Percentiles rank a stretch among this genome's conserved stretches.
phyloP scores from a whole-genome alignment of 2,797 vertebrate species.

The Gymnoscopelus braueri region DNA sequence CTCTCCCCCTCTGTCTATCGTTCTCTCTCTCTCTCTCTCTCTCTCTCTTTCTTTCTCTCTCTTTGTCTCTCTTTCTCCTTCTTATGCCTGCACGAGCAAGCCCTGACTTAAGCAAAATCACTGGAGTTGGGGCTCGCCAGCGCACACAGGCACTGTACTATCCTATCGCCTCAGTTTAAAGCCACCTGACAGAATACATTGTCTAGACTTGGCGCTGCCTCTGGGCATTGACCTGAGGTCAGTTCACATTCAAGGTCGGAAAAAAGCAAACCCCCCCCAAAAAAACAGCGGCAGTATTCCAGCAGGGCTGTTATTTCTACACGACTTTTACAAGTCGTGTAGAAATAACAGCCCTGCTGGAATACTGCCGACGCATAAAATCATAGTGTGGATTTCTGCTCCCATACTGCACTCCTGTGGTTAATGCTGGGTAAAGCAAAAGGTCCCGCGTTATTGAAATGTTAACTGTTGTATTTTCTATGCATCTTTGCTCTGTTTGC shows the following conservation, averaged over 20 bases:
- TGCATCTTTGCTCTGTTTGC: too few species aligned
- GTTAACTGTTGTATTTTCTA: too few species aligned
- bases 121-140: conserved; percentile 15
- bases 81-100: conserved; percentile 33
- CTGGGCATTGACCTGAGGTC: conserved; percentile 13
- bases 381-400: conserved; percentile 25
- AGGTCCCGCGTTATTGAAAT: too few species aligned
- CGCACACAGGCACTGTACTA: conserved; percentile 6
- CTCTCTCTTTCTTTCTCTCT: neutral
- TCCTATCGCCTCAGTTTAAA: neutral
- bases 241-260: conserved; percentile 7
- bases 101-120: conserved; percentile 35
- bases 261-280: neutral
- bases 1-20: conserved; percentile 4
- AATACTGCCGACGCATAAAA: neutral
- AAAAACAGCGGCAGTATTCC: neutral
- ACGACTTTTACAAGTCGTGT: too few species aligned
- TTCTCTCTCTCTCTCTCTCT: conserved; percentile 3
- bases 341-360: conserved; percentile 4
- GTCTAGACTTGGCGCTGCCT: neutral
- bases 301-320: conserved; percentile 1
- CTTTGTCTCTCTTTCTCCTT: conserved; percentile 1
- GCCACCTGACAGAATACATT: conserved; percentile 9
- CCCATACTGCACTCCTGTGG: conserved; percentile 73
- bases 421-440: conserved; percentile 19